Evolutionary conservation across 2,113 vertebrate species (phyloP).

Genomic region (Psilopogon haemacephalus): DNA sequence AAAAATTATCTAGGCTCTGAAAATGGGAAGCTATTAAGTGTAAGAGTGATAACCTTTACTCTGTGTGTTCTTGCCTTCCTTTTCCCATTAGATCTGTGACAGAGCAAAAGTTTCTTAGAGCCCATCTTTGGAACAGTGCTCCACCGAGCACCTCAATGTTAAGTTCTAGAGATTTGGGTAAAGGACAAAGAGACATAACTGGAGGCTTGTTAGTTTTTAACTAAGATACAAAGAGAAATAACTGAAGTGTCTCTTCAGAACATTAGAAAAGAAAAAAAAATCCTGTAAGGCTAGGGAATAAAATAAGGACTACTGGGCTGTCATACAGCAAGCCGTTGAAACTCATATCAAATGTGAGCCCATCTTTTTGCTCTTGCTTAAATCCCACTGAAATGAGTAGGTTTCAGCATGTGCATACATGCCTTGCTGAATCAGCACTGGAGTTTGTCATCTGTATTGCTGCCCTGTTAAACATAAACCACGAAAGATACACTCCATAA

Average conservation of each 20-base stretch:
- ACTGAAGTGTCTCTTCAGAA: neutral
- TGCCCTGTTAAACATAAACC: neutral
- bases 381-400: neutral
- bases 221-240: neutral
- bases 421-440: conserved; percentile 8
- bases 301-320: neutral
- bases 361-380: neutral
- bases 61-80: neutral
- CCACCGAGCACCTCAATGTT: neutral
- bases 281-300: neutral
- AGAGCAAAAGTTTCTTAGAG: neutral
- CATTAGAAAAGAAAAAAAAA: neutral
- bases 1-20: neutral
- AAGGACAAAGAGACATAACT: neutral
- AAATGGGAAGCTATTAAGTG: neutral
- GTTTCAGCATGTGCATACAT: neutral
- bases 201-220: neutral
- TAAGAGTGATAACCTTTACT: neutral
- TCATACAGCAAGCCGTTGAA: neutral
- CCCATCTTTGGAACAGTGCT: neutral
- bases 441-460: neutral
- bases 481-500: neutral
- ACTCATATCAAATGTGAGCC: neutral
- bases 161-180: neutral
- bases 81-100: neutral